Conservation (phyloP, 2,113 vertebrate species). For the Spermophilus dauricus region DNA sequence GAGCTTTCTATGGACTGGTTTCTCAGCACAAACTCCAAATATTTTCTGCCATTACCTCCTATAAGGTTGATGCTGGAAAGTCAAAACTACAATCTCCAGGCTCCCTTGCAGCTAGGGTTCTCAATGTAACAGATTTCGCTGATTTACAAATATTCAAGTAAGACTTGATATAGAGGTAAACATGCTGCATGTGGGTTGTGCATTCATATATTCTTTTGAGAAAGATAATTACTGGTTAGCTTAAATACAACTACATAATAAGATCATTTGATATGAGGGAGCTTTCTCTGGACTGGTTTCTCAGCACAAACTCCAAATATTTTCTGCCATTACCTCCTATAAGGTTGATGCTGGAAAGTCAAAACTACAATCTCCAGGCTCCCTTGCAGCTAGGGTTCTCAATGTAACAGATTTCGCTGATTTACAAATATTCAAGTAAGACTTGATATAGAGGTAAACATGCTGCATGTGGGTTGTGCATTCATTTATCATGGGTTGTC, state of each 20-base stretch:
- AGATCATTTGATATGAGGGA: not conserved
- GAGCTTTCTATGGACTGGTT: not conserved
- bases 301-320: not conserved
- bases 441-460: not conserved
- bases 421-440: not conserved
- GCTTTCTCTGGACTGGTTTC: not conserved
- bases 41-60: not conserved
- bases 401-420: not conserved
- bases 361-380: not conserved
- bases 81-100: not conserved
- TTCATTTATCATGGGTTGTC: not conserved
- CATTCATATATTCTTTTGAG: not conserved
- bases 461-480: fast-evolving
- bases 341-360: not conserved
- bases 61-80: not conserved
- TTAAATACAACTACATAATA: not conserved
- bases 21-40: not conserved
- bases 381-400: not conserved
- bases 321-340: not conserved
- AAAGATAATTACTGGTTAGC: not conserved
- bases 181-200: too few species aligned
- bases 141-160: not conserved
- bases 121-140: not conserved
- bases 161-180: not conserved
- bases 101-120: not conserved